phyloP scores from a whole-genome alignment of 2,888 invertebrate species.

The Tryphoninae sp. region DNA sequence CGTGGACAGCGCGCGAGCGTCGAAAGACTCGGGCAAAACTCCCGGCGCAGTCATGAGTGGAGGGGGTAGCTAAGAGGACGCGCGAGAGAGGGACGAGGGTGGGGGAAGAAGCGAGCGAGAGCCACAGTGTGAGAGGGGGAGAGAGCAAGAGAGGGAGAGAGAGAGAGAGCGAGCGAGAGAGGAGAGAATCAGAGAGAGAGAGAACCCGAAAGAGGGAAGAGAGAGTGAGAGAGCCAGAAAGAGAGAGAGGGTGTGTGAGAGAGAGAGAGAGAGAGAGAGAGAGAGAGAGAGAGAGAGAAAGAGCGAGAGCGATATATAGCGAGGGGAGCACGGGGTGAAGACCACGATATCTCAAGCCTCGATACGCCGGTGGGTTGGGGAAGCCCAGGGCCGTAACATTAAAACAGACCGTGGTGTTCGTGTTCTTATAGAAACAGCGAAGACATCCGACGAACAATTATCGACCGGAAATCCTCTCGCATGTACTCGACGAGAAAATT shows the following conservation, averaged over 20 bases:
- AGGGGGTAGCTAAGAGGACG: conserved; percentile 5
- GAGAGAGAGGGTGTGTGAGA: conserved; percentile 37
- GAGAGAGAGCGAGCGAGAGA: conserved; percentile 33
- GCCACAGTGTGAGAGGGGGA: not conserved
- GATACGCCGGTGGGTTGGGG: conserved; percentile 45
- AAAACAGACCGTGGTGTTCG: conserved; percentile 4
- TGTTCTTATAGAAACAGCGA: conserved; percentile 17
- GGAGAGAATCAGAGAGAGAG: conserved; percentile 44
- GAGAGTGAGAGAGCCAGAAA: not conserved
- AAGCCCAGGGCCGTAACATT: conserved; percentile 52
- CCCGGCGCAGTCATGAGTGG: conserved; percentile 31
- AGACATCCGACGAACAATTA: not conserved
- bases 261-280: conserved; percentile 44
- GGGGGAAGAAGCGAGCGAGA: conserved; percentile 16
- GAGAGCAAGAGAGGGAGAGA: conserved; percentile 4
- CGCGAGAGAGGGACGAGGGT: conserved; percentile 18
- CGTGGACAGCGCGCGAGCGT: conserved; percentile 57
- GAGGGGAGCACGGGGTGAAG: conserved; percentile 11
- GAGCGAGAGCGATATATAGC: conserved; percentile 34
- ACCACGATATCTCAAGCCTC: conserved; percentile 49
- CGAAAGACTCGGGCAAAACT: conserved; percentile 48
- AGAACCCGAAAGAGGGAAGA: conserved; percentile 23
- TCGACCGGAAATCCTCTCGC: conserved; percentile 7
- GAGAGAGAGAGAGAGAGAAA: conserved; percentile 35
- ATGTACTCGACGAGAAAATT: not conserved